Percentiles rank a stretch among this genome's conserved stretches.
Conservation (phyloP, 2,888 invertebrate species). For the Caenorhabditis macrosperma region DNA sequence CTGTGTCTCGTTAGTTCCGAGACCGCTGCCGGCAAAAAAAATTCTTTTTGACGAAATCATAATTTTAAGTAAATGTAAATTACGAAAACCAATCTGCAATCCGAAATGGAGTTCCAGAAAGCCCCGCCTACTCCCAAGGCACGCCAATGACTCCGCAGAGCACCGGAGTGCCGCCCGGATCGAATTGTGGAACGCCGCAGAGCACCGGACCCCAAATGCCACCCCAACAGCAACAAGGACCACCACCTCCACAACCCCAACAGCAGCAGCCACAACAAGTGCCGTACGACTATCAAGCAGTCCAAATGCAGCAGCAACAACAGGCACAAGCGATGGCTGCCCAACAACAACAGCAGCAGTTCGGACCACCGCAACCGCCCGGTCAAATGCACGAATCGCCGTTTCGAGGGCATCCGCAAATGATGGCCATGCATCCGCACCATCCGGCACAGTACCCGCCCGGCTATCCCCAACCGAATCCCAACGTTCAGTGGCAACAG, state of each 20-base stretch:
- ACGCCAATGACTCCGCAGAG: conserved; percentile 61
- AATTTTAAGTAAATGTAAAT: not conserved
- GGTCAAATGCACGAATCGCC: conserved; percentile 15
- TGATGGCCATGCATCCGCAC: conserved; percentile 40
- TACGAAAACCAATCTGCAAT: no score
- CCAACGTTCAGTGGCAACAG: conserved; percentile 37
- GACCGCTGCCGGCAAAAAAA: no score
- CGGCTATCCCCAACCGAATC: conserved; percentile 24
- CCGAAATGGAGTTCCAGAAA: no score
- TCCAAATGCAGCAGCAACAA: conserved; percentile 48
- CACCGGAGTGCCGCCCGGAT: conserved; percentile 29
- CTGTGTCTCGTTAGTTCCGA: no score
- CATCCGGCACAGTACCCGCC: conserved; percentile 4
- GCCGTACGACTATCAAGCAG: conserved; percentile 38
- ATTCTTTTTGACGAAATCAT: no score
- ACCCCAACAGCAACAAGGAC: no score
- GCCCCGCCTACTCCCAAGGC: conserved; percentile 46
- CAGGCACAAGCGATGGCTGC: conserved; percentile 44
- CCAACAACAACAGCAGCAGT: conserved; percentile 24
- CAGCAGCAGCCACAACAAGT: not conserved
- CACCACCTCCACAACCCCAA: no score
- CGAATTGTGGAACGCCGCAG: conserved; percentile 26
- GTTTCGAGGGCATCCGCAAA: conserved; percentile 27
- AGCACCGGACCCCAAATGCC: not conserved
- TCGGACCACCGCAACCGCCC: not conserved